These are phyloP conservation scores for Xyrauchen texanus DNA, from an alignment of 2,113 vertebrate species.

Conservation along the genomic window DNA sequence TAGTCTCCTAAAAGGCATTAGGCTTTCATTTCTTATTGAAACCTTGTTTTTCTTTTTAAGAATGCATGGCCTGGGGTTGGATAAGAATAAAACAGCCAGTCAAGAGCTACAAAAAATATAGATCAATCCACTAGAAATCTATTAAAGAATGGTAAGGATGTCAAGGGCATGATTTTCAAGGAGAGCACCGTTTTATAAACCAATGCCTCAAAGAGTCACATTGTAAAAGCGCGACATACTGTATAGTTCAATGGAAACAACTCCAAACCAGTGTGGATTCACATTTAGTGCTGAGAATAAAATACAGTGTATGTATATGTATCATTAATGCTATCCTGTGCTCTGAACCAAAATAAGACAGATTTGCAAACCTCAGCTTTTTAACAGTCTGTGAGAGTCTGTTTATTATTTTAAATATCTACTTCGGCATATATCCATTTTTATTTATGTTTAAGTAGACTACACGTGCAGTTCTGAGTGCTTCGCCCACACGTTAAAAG, in stretches of 20 bases:
- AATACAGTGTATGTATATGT: no score
- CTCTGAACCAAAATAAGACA: no score
- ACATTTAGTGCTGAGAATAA: no score
- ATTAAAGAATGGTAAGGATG: constrained; percentile 31
- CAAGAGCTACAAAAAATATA: neutral
- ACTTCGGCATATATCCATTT: neutral
- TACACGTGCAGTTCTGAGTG: no score
- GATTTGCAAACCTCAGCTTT: no score
- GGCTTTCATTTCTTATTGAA: neutral
- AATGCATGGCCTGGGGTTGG: neutral
- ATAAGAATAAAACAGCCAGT: constrained; percentile 2
- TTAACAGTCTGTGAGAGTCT: no score
- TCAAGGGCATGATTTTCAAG: constrained; percentile 40
- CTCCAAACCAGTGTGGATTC: neutral
- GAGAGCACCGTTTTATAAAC: neutral
- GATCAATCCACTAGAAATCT: neutral
- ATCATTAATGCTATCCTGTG: no score
- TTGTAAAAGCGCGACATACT: neutral
- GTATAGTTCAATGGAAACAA: neutral
- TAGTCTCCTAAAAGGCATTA: neutral
- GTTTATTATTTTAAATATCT: no score
- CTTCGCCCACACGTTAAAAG: no score
- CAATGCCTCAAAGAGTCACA: neutral
- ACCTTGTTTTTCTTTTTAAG: neutral
- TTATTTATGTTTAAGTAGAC: neutral